phyloP scores from a whole-genome alignment of 2,888 invertebrate genomes.

The Cylloceria caligata region DNA sequence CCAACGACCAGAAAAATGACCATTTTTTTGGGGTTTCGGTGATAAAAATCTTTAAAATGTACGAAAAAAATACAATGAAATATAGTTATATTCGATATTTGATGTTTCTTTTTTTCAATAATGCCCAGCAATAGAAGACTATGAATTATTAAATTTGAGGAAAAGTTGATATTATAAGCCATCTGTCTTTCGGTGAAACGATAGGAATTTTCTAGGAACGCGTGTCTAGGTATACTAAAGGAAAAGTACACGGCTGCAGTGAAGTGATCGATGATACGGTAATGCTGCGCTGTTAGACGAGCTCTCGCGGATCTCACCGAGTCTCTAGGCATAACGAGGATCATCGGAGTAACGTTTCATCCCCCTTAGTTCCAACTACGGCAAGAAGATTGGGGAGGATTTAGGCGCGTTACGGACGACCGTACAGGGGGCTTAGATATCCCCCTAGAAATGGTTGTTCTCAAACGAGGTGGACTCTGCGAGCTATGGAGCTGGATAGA shows the following conservation, averaged over 20 bases:
- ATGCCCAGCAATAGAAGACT: too few species aligned
- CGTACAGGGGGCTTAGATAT: slow-evolving; percentile 40
- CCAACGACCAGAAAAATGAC: too few species aligned
- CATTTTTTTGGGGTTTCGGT: too few species aligned
- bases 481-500: neutral
- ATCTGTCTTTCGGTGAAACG: neutral
- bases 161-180: neutral
- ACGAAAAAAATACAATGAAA: too few species aligned
- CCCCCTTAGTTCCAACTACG: slow-evolving; percentile 38
- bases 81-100: too few species aligned
- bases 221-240: neutral
- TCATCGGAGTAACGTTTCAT: slow-evolving; percentile 45
- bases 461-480: slow-evolving; percentile 23
- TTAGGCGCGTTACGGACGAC: slow-evolving; percentile 51
- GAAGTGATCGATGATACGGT: slow-evolving; percentile 36
- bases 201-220: neutral
- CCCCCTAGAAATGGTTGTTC: slow-evolving; percentile 14
- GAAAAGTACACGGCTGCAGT: neutral
- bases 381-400: slow-evolving; percentile 54
- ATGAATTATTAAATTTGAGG: too few species aligned
- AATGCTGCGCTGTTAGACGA: slow-evolving; percentile 36
- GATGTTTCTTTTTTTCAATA: too few species aligned
- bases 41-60: too few species aligned
- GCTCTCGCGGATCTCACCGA: slow-evolving; percentile 6
- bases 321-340: slow-evolving; percentile 24